These are phyloP conservation scores for Spea hammondii DNA, from an alignment of 2,797 vertebrate species.

Conservation along the genomic window DNA sequence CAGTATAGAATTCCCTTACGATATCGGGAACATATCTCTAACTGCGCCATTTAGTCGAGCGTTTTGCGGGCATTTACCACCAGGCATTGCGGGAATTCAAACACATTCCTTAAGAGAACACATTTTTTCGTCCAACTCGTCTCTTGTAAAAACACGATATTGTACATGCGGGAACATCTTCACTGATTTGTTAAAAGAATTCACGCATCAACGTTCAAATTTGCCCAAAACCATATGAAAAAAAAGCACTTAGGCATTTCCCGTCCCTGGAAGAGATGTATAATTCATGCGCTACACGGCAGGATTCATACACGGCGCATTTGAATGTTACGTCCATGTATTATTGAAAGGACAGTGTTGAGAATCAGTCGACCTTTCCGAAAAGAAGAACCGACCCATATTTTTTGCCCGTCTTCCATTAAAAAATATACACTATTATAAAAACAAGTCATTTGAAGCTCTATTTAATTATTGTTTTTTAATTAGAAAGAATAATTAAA, in stretches of 20 bases:
- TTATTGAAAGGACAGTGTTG: constrained; percentile 36
- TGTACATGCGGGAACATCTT: constrained; percentile 26
- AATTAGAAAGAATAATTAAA: too few relatives aligned
- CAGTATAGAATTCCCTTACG: too few relatives aligned
- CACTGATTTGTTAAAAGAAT: constrained; percentile 46
- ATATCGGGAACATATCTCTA: too few relatives aligned
- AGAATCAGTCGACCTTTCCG: constrained; percentile 26
- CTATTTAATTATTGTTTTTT: too few relatives aligned
- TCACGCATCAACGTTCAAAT: constrained; percentile 46
- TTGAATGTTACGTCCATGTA: constrained; percentile 15
- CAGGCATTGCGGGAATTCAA: constrained; percentile 13
- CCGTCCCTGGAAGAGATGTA: constrained; percentile 24
- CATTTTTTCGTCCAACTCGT: background rate
- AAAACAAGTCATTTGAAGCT: too few relatives aligned
- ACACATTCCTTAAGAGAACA: constrained; percentile 4
- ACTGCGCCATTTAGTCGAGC: background rate
- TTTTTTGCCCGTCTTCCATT: background rate
- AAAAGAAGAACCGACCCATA: background rate
- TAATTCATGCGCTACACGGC: constrained; percentile 41
- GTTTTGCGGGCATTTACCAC: background rate
- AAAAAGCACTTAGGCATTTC: constrained; percentile 46
- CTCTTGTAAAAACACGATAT: constrained; percentile 18
- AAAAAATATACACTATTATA: too few relatives aligned
- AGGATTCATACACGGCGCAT: constrained; percentile 24
- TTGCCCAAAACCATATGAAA: constrained; percentile 41